Percentiles rank a stretch among this genome's conserved stretches.
Conservation (phyloP, 2,797 vertebrate species). For the Helostoma temminkii region DNA sequence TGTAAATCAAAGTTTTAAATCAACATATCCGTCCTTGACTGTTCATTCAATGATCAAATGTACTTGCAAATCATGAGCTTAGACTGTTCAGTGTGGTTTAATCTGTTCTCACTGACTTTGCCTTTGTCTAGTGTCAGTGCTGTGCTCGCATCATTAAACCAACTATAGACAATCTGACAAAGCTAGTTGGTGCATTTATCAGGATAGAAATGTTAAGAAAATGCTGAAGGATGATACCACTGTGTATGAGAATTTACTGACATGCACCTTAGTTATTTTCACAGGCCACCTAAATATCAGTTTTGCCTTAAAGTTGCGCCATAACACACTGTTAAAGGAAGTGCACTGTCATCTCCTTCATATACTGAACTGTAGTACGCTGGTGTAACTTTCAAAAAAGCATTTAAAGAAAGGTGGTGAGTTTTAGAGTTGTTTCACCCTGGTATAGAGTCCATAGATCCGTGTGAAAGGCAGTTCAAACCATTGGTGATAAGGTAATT, state of each 20-base stretch:
- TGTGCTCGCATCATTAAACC: conserved; percentile 42
- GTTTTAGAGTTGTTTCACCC: conserved; percentile 4
- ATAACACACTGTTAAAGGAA: conserved; percentile 17
- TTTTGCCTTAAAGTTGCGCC: conserved; percentile 64
- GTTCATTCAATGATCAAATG: conserved; percentile 21
- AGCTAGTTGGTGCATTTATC: conserved; percentile 24
- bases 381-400: conserved; percentile 6
- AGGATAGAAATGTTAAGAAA: neutral
- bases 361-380: neutral
- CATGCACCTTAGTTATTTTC: conserved; percentile 7
- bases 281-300: conserved; percentile 16
- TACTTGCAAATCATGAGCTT: neutral
- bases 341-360: conserved; percentile 13
- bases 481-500: neutral
- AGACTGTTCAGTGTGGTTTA: conserved; percentile 13
- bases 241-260: conserved; percentile 3
- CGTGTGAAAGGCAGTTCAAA: neutral
- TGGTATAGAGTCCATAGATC: neutral
- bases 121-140: conserved; percentile 41
- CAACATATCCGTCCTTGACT: conserved; percentile 16
- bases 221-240: conserved; percentile 25
- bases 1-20: neutral
- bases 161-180: conserved; percentile 24
- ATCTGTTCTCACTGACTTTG: conserved; percentile 35
- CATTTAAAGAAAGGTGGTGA: neutral